Evolutionary conservation across 64 coral and sea anemone species (phyloP).

Genomic region (Platygyra sinensis): DNA sequence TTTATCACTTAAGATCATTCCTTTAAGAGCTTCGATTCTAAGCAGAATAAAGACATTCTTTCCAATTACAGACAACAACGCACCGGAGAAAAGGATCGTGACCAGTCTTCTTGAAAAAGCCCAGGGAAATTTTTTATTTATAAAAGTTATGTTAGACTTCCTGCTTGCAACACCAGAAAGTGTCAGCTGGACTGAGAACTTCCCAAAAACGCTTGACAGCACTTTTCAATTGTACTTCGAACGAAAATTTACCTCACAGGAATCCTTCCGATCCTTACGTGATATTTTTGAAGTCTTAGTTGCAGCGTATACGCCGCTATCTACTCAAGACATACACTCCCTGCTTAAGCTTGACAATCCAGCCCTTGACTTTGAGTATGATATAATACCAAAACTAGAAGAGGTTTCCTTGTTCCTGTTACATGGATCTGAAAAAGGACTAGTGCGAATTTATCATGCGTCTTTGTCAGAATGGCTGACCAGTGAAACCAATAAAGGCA

Average conservation of each 20-base stretch:
- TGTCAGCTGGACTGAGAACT: neutral
- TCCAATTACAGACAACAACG: neutral
- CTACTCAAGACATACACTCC: neutral
- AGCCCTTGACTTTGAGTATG: constrained; percentile 37
- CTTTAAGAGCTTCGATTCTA: neutral
- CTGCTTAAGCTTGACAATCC: constrained; percentile 34
- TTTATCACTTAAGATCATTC: neutral
- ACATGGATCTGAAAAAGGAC: neutral
- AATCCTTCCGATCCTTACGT: constrained; percentile 28
- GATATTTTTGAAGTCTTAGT: constrained; percentile 69
- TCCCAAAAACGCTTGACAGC: constrained; percentile 36
- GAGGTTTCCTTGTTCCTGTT: constrained; percentile 51
- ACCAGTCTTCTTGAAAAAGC: constrained; percentile 35
- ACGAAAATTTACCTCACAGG: constrained; percentile 35
- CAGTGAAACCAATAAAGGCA: constrained; percentile 28
- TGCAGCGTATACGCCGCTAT: constrained; percentile 43
- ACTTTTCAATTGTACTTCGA: constrained; percentile 57
- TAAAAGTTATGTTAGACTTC: constrained; percentile 60
- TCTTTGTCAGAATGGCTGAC: constrained; percentile 71
- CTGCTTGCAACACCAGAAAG: neutral
- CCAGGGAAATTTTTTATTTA: constrained; percentile 75
- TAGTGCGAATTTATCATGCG: constrained; percentile 32
- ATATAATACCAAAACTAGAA: constrained; percentile 42
- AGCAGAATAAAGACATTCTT: neutral
- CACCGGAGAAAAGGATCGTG: neutral